Percentiles rank a stretch among this genome's conserved stretches.
phyloP scores from a whole-genome alignment of 2,888 invertebrate genomes.

The Apantesis nais region DNA sequence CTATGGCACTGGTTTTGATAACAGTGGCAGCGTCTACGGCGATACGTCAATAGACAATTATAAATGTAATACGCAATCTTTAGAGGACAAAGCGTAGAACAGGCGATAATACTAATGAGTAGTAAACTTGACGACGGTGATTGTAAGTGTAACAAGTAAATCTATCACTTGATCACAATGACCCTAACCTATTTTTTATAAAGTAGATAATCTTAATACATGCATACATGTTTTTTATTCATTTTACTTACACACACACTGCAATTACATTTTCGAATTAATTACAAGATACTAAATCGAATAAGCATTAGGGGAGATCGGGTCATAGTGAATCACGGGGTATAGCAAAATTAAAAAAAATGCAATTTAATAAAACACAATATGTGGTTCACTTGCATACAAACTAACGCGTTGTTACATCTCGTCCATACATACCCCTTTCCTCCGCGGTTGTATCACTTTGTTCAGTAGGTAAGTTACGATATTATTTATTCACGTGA shows the following conservation, averaged over 20 bases:
- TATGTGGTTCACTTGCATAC: no score
- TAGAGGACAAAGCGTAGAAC: conserved; percentile 22
- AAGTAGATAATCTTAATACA: conserved; percentile 4
- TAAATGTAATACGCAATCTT: conserved; percentile 7
- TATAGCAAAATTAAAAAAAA: no score
- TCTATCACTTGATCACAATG: conserved; percentile 21
- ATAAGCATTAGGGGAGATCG: no score
- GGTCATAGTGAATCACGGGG: no score
- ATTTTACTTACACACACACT: not conserved
- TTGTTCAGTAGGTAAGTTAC: no score
- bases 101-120: conserved; percentile 35
- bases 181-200: not conserved
- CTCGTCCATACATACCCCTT: no score
- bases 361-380: no score
- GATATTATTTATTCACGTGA: no score
- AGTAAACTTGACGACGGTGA: conserved; percentile 31
- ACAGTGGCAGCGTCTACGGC: not conserved
- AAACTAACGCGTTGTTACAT: no score
- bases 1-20: not conserved
- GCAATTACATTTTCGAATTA: not conserved
- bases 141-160: conserved; percentile 18
- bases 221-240: not conserved
- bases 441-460: no score
- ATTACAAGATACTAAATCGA: not conserved
- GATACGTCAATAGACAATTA: not conserved